Percentiles rank a stretch among this genome's conserved stretches.
Evolutionary conservation across 2,797 vertebrate genomes (phyloP).

Genomic region (Lemur catta): DNA sequence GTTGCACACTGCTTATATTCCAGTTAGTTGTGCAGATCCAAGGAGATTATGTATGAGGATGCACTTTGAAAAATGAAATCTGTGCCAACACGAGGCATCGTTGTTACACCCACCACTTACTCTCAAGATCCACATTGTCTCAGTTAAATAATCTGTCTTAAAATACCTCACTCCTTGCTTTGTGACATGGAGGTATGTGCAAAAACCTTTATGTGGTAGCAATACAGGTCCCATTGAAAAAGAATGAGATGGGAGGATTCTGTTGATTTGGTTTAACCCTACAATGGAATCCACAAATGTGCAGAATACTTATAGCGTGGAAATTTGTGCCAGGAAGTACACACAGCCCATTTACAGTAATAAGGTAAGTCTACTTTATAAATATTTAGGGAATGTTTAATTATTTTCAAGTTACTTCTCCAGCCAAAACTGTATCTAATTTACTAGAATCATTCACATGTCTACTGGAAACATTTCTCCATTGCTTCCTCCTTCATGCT

Average conservation of each 20-base stretch:
- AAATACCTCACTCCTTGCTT: neutral
- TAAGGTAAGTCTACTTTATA: neutral
- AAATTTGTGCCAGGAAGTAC: neutral
- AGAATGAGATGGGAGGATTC: neutral
- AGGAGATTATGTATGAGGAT: neutral
- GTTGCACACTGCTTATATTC: neutral
- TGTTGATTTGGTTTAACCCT: slow-evolving; percentile 11
- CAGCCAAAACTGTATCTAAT: neutral
- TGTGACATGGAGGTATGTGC: neutral
- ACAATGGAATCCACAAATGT: neutral
- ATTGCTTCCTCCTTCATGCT: neutral
- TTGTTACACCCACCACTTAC: neutral
- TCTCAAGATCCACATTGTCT: neutral
- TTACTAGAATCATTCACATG: neutral
- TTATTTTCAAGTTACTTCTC: neutral
- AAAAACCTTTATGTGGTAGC: neutral
- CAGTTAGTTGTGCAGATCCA: neutral
- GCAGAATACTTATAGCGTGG: neutral
- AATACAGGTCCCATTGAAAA: neutral
- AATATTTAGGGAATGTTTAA: neutral
- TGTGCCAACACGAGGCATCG: neutral
- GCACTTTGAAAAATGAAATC: neutral
- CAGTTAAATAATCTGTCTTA: neutral
- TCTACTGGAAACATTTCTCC: neutral
- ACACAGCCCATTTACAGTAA: neutral